phyloP scores from a whole-genome alignment of 2,797 vertebrate genomes.

The Nannoperca australis region DNA sequence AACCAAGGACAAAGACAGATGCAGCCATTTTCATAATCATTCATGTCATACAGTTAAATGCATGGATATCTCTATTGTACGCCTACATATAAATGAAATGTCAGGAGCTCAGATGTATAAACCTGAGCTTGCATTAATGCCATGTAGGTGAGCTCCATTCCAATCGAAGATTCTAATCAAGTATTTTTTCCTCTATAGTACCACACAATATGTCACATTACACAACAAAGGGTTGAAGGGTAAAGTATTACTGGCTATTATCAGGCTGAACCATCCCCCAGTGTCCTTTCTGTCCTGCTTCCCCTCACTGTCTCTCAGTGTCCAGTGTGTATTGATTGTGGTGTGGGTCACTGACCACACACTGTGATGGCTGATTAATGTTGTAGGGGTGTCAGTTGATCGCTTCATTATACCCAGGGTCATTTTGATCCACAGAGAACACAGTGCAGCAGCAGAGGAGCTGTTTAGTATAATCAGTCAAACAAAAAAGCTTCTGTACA shows the following conservation, averaged over 20 bases:
- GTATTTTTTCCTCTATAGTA: not conserved
- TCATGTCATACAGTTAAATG: not conserved
- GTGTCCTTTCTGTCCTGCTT: constrained; percentile 15
- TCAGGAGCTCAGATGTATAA: constrained; percentile 18
- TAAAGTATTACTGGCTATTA: not conserved
- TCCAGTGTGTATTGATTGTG: constrained; percentile 38
- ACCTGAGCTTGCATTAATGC: not conserved
- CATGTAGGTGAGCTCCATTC: constrained; percentile 4
- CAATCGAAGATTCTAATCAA: constrained; percentile 7
- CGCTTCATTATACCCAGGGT: constrained; percentile 53
- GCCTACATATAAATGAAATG: constrained; percentile 6
- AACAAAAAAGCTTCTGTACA: constrained; percentile 18
- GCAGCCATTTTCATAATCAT: constrained; percentile 20
- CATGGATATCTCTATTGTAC: not conserved
- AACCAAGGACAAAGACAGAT: constrained; percentile 22
- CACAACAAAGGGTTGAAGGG: not conserved
- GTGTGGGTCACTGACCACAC: constrained; percentile 37
- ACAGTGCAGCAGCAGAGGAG: constrained; percentile 18
- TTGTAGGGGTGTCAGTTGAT: constrained; percentile 51
- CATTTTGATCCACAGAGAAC: constrained; percentile 35
- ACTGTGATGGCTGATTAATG: constrained; percentile 65
- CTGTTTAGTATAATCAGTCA: constrained; percentile 15
- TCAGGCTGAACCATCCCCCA: not conserved
- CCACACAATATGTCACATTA: not conserved
- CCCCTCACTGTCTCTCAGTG: constrained; percentile 24